Evolutionary conservation across 2,888 invertebrate species (phyloP), one percentile per base, ranked within the genome.

Genomic region (Protodeltote pygarga): DNA sequence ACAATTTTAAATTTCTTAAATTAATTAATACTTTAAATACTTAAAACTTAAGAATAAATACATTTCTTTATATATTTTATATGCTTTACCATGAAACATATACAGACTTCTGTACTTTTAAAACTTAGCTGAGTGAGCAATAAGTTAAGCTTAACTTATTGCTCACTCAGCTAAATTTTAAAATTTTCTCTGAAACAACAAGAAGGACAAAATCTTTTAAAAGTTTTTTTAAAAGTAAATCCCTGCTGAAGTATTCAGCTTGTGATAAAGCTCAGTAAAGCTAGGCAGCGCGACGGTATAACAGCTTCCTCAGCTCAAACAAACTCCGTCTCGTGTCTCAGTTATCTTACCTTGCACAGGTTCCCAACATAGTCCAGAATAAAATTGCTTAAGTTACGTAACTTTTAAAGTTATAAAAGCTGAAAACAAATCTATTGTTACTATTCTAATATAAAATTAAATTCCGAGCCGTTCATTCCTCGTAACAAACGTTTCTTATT

Each of bases 401-500:
- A 25, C 32, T 39, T 28, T 20, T 44, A 11, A 16, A 9, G 17
- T 13, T 17, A 62, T 33, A 25, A 42, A 57, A 46, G 28, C 46
- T 24, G 3, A 41, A 32, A 37, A 16, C 25, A 17, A 33, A 39
- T 46, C 52, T 34, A 48, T 67, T 67, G 49, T 55, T 31, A 52
- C 52, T 44, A 45, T 40, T 55, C 41, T 32, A 45, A 52, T 58
- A 51, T 39, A 69, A 69, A 65, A 58, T 65, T 65, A 59, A 62
- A 59, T 49, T 59, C 46, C 25, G 42, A 28, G 41, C 42, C 38
- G 46, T 68, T 65, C 55, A 46, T 50, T 51, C 50, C 42, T 49
- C 33, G 37, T 59, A 38, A 62, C 49, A 33, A 68, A 40, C 53
- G 40, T 68, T 71, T 47, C 69, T 54, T 64, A 65, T 64, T 72